A percentile compares a stretch with the other conserved stretches of the same genome.
Evolutionary conservation across 1,140 invertebrate genomes (phyloP).

Genomic region (Drusus annulatus): DNA sequence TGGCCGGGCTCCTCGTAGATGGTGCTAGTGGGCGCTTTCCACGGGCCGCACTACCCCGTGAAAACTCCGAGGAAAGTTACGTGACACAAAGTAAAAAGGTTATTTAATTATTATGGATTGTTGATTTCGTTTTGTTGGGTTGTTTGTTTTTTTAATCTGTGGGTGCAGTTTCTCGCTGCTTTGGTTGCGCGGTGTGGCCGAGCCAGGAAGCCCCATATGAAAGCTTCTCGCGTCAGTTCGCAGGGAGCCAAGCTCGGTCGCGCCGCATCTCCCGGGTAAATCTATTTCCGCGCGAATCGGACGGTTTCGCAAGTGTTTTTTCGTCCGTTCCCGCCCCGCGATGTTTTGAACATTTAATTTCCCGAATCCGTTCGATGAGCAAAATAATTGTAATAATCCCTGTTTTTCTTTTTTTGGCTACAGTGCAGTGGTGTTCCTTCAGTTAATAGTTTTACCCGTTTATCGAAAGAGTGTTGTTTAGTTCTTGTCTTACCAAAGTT

Average conservation of each 20-base stretch:
- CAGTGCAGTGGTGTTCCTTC: constrained; percentile 19
- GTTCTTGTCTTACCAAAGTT: not conserved
- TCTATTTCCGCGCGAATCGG: constrained; percentile 53
- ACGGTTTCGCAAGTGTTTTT: constrained; percentile 34
- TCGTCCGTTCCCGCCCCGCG: constrained; percentile 34
- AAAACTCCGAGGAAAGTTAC: too few relatives aligned
- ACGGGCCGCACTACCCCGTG: too few relatives aligned
- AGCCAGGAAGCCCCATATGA: not conserved
- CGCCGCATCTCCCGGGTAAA: constrained; percentile 50
- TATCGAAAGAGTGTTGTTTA: constrained; percentile 3
- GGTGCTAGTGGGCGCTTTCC: too few relatives aligned
- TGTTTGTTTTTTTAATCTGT: too few relatives aligned
- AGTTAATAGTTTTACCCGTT: not conserved
- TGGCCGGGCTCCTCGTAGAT: too few relatives aligned
- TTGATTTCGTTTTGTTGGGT: too few relatives aligned
- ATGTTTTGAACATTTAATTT: constrained; percentile 45
- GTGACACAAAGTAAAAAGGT: too few relatives aligned
- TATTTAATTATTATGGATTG: too few relatives aligned
- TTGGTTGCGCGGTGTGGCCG: not conserved
- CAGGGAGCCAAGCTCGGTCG: constrained; percentile 54
- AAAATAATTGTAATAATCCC: constrained; percentile 15
- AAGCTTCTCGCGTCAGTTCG: constrained; percentile 42
- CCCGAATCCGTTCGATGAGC: constrained; percentile 22
- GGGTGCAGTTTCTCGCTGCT: too few relatives aligned
- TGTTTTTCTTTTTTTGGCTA: constrained; percentile 1